Conservation (phyloP, 2,797 vertebrate genomes). For the Aeoliscus strigatus region DNA sequence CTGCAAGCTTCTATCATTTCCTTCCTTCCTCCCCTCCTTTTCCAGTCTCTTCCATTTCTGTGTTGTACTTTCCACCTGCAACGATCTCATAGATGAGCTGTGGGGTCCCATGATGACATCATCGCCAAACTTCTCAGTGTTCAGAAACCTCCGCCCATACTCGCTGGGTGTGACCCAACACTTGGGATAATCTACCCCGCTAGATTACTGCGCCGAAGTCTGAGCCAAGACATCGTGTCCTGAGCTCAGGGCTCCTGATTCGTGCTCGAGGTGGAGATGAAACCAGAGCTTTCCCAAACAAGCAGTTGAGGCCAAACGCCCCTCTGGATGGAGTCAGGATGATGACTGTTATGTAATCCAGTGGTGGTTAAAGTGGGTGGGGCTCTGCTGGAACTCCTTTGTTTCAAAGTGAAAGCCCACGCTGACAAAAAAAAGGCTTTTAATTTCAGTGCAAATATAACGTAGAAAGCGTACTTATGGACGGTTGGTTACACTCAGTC, state of each 20-base stretch:
- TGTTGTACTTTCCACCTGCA: background rate
- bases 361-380: slow-evolving; percentile 12
- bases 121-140: slow-evolving; percentile 7
- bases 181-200: slow-evolving; percentile 25
- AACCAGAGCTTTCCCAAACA: slow-evolving; percentile 29
- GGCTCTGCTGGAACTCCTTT: slow-evolving; percentile 8
- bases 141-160: slow-evolving; percentile 29
- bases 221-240: slow-evolving; percentile 20
- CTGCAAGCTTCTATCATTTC: slow-evolving; percentile 1
- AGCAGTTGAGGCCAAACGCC: slow-evolving; percentile 9
- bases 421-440: too few species aligned
- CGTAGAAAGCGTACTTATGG: too few species aligned
- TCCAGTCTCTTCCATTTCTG: background rate
- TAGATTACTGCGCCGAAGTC: slow-evolving; percentile 9
- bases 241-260: slow-evolving; percentile 22
- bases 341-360: slow-evolving; percentile 30
- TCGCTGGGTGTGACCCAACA: slow-evolving; percentile 24
- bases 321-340: slow-evolving; percentile 1
- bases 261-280: slow-evolving; percentile 15
- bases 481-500: too few species aligned
- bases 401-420: slow-evolving; percentile 1
- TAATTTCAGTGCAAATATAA: too few species aligned
- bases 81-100: slow-evolving; percentile 28
- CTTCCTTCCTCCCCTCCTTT: slow-evolving; percentile 3
- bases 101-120: slow-evolving; percentile 35